phyloP scores from a whole-genome alignment of 2,888 invertebrate genomes.

The Metalampra italica region DNA sequence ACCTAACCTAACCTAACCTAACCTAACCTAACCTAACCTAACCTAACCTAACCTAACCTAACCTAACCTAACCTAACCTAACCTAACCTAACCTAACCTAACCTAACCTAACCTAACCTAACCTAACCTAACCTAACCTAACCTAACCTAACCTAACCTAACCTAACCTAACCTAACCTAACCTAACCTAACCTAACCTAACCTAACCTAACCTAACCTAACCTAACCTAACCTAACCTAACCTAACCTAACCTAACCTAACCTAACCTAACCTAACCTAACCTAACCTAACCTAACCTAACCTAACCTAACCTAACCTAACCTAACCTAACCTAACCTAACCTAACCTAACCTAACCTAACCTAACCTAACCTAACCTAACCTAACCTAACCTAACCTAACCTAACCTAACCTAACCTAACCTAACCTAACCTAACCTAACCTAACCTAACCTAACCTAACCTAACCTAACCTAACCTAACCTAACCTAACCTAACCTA shows the following conservation, averaged over 20 bases:
- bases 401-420: slow-evolving; percentile 13
- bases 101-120: slow-evolving; percentile 20
- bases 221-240: slow-evolving; percentile 17
- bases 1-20: slow-evolving; percentile 14
- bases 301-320: slow-evolving; percentile 19
- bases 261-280: slow-evolving; percentile 19
- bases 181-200: slow-evolving; percentile 17
- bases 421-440: slow-evolving; percentile 13
- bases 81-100: slow-evolving; percentile 21
- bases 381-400: slow-evolving; percentile 13
- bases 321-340: slow-evolving; percentile 16
- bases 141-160: slow-evolving; percentile 16
- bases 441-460: slow-evolving; percentile 12
- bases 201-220: slow-evolving; percentile 17
- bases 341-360: slow-evolving; percentile 17
- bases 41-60: slow-evolving; percentile 10
- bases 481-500: slow-evolving; percentile 12
- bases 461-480: slow-evolving; percentile 12
- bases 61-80: slow-evolving; percentile 13
- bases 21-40: slow-evolving; percentile 10
- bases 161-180: slow-evolving; percentile 17
- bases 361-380: slow-evolving; percentile 15
- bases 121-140: slow-evolving; percentile 16
- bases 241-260: slow-evolving; percentile 18
- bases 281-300: slow-evolving; percentile 20